phyloP scores from a whole-genome alignment of 1,140 invertebrate genomes.

The Lerema accius region DNA sequence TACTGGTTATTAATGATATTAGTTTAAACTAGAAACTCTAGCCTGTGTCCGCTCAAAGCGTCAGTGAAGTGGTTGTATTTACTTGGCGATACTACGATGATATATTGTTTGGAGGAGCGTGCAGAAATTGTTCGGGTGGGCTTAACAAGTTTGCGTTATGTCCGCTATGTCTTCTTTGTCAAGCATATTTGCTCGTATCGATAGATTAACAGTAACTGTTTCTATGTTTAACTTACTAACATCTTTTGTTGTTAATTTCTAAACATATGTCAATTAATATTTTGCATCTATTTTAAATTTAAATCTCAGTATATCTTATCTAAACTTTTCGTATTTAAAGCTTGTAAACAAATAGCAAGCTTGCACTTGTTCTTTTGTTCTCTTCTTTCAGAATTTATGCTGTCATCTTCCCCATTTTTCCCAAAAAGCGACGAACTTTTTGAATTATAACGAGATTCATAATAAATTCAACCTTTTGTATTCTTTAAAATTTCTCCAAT shows the following conservation, averaged over 20 bases:
- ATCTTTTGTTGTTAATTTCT: slow-evolving; percentile 17
- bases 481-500: not conserved
- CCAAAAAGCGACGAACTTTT: not conserved
- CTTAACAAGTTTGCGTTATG: slow-evolving; percentile 23
- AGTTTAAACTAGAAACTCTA: slow-evolving; percentile 38
- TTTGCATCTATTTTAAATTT: slow-evolving; percentile 2
- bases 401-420: not conserved
- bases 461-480: not conserved
- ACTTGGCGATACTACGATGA: slow-evolving; percentile 29
- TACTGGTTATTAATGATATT: slow-evolving; percentile 49
- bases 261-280: slow-evolving; percentile 16
- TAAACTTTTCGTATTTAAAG: too few relatives aligned
- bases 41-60: slow-evolving; percentile 31
- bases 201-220: slow-evolving; percentile 25
- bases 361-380: not conserved
- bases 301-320: not conserved
- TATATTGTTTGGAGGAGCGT: slow-evolving; percentile 19
- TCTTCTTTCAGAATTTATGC: not conserved
- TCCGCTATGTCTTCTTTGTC: slow-evolving; percentile 24
- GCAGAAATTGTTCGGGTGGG: slow-evolving; percentile 28
- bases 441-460: not conserved
- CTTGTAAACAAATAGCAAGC: not conserved
- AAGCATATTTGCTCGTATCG: slow-evolving; percentile 22
- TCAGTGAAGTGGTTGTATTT: slow-evolving; percentile 30
- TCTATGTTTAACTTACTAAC: slow-evolving; percentile 3